Base-by-base conservation (phyloP, 2,113 vertebrate species). In the Potamarius usumacintae region DNA sequence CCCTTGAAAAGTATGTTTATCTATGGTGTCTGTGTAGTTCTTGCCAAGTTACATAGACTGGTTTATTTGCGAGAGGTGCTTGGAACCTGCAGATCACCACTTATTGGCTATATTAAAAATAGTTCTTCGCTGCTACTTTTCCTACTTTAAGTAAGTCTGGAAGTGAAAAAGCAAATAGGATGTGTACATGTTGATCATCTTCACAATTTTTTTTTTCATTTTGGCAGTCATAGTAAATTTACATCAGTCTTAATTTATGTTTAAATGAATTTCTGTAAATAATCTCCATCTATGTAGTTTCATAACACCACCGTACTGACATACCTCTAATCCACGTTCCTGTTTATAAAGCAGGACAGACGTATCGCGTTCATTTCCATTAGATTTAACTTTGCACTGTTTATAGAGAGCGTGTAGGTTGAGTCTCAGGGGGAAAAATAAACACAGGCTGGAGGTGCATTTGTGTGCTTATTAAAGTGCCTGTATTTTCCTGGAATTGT, bases 401-500 rank as follows among this genome's bases (percentile, higher is more conserved):
- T 72, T 87, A n/a, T 30, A 80, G 50, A 42, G 27, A 60, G 69
- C 52, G 58, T 71, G 42, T 7, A 7, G 15, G 34, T 17, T 63
- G 25, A 52, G 22, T 85, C 34, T 78, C 25, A n/a, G 62, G 14
- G 14, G 8, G 11, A 20, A 20, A 72, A 9, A 42, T 42, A 76
- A 85, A 20, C 7, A 34, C 76, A 52, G 67, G 42, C 52, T 58
- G 30, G 5, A 17, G 55, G 42, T 42, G 25, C n/a, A 1, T 8
- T 34, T 55, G 48, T 57, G 48, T 52, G 53, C 76, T 69, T 67
- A 57, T 80, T 14, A 34, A 69, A 69, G 52, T 80, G 52, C 62
- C 48, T 67, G 25, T 4, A 42, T 82, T 86, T 69, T 86, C 76
- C 20, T 30, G 18, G 77, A 79, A 22, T 84, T 85, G 27, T 60